phyloP scores from a whole-genome alignment of 2,888 invertebrate genomes.

The Cylindroiulus punctatus region DNA sequence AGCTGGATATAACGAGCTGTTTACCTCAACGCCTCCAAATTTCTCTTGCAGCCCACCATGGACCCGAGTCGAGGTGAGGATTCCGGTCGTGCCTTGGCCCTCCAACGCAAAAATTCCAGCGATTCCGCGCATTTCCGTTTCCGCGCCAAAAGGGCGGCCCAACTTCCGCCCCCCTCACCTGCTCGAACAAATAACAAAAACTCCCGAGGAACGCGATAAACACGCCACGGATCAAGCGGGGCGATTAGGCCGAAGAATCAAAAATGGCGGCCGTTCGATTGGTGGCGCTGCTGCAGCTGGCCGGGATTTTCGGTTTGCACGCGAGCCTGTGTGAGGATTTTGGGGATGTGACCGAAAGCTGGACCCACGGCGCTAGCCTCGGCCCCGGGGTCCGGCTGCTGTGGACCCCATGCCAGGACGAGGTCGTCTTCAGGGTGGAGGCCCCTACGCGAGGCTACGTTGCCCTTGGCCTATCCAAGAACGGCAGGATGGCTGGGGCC shows the following conservation, averaged over 20 bases:
- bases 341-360: not conserved
- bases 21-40: too few relatives aligned
- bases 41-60: not conserved
- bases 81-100: not conserved
- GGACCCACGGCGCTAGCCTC: not conserved
- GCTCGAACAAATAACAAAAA: not conserved
- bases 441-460: slow-evolving; percentile 48
- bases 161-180: not conserved
- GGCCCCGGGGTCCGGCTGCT: not conserved
- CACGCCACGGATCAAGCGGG: not conserved
- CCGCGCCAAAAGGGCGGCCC: not conserved
- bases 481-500: slow-evolving; percentile 53
- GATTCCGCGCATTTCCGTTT: not conserved
- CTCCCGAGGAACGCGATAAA: not conserved
- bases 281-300: not conserved
- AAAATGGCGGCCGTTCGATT: not conserved
- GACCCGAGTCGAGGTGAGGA: not conserved
- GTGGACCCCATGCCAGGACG: slow-evolving; percentile 27
- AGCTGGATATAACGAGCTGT: too few relatives aligned
- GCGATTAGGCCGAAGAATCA: not conserved
- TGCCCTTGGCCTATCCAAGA: slow-evolving; percentile 29
- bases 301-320: not conserved
- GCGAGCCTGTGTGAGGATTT: not conserved
- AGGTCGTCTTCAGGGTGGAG: slow-evolving; percentile 39
- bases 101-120: not conserved